Evolutionary conservation across 2,888 invertebrate genomes (phyloP).

Genomic region (Hyposoter didymator): DNA sequence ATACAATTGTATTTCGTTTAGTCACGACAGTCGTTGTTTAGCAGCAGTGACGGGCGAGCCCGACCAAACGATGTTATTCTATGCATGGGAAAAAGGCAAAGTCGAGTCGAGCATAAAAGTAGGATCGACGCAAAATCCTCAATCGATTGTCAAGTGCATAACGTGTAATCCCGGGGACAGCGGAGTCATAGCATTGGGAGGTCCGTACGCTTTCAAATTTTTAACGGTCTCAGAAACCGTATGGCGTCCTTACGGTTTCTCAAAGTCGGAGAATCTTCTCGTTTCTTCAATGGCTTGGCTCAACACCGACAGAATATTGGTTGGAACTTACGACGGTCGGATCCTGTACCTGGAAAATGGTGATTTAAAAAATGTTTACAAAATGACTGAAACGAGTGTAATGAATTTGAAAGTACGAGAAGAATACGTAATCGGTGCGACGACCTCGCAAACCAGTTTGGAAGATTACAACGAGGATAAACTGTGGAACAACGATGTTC

Average conservation of each 20-base stretch:
- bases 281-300: slow-evolving; percentile 93
- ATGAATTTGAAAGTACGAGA: slow-evolving; percentile 88
- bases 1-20: slow-evolving; percentile 91
- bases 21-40: slow-evolving; percentile 92
- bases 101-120: slow-evolving; percentile 91
- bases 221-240: slow-evolving; percentile 91
- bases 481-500: slow-evolving; percentile 84
- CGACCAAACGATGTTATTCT: slow-evolving; percentile 92
- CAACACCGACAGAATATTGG: slow-evolving; percentile 92
- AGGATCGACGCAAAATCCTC: slow-evolving; percentile 89
- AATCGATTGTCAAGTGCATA: slow-evolving; percentile 88
- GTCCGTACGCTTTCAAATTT: slow-evolving; percentile 89
- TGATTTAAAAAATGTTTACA: slow-evolving; percentile 90
- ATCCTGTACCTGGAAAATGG: slow-evolving; percentile 94
- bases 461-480: slow-evolving; percentile 72
- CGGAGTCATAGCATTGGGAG: slow-evolving; percentile 89
- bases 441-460: slow-evolving; percentile 72
- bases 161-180: slow-evolving; percentile 92
- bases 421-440: slow-evolving; percentile 82
- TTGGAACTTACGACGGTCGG: slow-evolving; percentile 91
- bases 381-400: slow-evolving; percentile 86
- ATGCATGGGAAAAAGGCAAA: slow-evolving; percentile 93
- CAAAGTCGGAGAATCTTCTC: slow-evolving; percentile 91
- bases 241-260: slow-evolving; percentile 93
- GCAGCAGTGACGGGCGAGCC: slow-evolving; percentile 93